Base-by-base conservation (phyloP, 2,888 invertebrate genomes). In the Vanessa cardui region DNA sequence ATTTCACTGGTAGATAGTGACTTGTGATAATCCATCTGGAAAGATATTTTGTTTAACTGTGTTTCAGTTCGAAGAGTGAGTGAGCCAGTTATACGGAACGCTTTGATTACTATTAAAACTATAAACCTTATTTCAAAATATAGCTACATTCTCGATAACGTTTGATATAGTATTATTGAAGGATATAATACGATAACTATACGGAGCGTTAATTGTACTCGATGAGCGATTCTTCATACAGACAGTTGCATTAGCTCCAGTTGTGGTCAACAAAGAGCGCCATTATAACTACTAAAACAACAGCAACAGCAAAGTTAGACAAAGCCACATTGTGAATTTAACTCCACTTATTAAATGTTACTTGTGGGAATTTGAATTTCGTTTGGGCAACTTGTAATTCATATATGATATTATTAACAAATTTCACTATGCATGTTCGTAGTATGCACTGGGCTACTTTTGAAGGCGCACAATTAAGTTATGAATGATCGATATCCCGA, bases 401-500 rank as follows among this genome's bases (percentile, higher is more conserved):
- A 46, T 21, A 26, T 45, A 46, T 56, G 52, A 31, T 50, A 69
- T 56, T 64, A 59, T 59, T 39, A 54, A 63, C 58, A 67, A 59
- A 45, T 59, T 61, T 47, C 15, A 33, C 20, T 47, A 64, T 68
- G 58, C 45, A 70, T 65, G 74, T 64, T 39, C 44, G 52, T 58
- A 45, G 16, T 58, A 61, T 50, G 33, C 46, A 59, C 50, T 70
- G 76, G 77, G 79, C 78, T 79, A 80, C 73, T 78, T 78, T 74
- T 74, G 72, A 73, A 73, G 66, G 71, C 70, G 63, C 73, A 81
- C 78, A 86, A 89, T 87, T 85, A 83, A 74, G 80, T 89, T 88
- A 88, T 76, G 81, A 82, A 85, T 90, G 90, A 91, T 89, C 83
- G 90, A 90, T 90, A 80, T 75, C 76, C 74, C 77, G 73, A 83